phyloP scores from a whole-genome alignment of 1,140 invertebrate species.

The Drosophila ananassae region DNA sequence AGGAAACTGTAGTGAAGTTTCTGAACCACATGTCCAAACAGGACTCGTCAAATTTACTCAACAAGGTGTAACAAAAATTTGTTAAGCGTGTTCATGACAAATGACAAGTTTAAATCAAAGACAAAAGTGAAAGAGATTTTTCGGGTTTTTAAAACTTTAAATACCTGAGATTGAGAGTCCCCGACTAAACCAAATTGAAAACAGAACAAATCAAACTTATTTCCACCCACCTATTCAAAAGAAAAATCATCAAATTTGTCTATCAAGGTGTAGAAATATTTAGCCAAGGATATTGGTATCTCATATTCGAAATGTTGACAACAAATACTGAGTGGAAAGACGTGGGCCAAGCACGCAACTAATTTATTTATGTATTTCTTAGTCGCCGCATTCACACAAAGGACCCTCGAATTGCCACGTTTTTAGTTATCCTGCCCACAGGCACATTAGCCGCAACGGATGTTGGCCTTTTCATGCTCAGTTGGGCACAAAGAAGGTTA shows the following conservation, averaged over 20 bases:
- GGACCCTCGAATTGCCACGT: constrained; percentile 29
- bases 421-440: constrained; percentile 60
- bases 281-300: constrained; percentile 28
- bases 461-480: constrained; percentile 78
- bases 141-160: not conserved
- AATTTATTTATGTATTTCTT: constrained; percentile 78
- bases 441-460: constrained; percentile 80
- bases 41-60: constrained; percentile 19
- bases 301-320: constrained; percentile 24
- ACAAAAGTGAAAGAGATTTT: no score
- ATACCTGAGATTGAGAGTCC: not conserved
- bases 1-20: not conserved
- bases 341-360: constrained; percentile 59
- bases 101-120: not conserved
- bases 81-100: not conserved
- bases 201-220: not conserved
- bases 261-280: constrained; percentile 40
- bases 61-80: constrained; percentile 13
- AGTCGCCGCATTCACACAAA: constrained; percentile 63
- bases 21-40: constrained; percentile 12
- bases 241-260: constrained; percentile 28
- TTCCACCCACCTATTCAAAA: constrained; percentile 10
- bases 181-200: not conserved
- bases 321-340: constrained; percentile 10
- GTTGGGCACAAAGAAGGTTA: constrained; percentile 48